A percentile compares a stretch with the other conserved stretches of the same genome.
phyloP scores from a whole-genome alignment of 2,113 vertebrate species.

The Octodon degus region DNA sequence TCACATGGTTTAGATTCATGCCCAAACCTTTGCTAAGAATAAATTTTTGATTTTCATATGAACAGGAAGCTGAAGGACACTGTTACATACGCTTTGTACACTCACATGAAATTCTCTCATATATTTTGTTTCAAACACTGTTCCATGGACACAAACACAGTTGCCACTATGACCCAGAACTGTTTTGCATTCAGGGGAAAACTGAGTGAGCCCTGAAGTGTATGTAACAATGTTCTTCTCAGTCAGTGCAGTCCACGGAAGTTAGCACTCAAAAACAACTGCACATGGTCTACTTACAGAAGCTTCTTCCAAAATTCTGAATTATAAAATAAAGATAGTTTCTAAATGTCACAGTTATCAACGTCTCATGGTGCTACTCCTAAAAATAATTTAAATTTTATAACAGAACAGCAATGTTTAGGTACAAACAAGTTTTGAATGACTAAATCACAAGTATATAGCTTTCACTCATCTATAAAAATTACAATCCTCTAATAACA shows the following conservation, averaged over 20 bases:
- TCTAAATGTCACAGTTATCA: conserved; percentile 41
- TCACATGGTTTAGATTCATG: background rate
- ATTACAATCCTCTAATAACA: background rate
- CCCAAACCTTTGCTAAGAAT: background rate
- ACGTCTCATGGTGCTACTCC: conserved; percentile 6
- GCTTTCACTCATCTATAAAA: conserved; percentile 20
- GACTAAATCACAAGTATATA: background rate
- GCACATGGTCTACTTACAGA: conserved; percentile 71
- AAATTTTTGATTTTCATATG: conserved; percentile 61
- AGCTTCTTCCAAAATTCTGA: conserved; percentile 63
- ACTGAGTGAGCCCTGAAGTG: background rate
- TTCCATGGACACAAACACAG: no score
- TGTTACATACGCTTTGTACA: conserved; percentile 57
- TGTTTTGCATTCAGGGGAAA: background rate
- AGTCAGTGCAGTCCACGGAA: background rate
- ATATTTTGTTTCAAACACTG: background rate
- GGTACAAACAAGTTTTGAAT: background rate
- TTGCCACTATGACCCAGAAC: no score
- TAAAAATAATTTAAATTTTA: conserved; percentile 46
- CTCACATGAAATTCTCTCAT: background rate
- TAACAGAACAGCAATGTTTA: background rate
- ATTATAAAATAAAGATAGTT: conserved; percentile 76
- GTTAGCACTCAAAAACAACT: conserved; percentile 53
- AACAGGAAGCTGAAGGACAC: conserved; percentile 67
- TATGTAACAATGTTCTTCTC: conserved; percentile 57